phyloP scores from a whole-genome alignment of 2,113 vertebrate species.

The Maccullochella peelii region DNA sequence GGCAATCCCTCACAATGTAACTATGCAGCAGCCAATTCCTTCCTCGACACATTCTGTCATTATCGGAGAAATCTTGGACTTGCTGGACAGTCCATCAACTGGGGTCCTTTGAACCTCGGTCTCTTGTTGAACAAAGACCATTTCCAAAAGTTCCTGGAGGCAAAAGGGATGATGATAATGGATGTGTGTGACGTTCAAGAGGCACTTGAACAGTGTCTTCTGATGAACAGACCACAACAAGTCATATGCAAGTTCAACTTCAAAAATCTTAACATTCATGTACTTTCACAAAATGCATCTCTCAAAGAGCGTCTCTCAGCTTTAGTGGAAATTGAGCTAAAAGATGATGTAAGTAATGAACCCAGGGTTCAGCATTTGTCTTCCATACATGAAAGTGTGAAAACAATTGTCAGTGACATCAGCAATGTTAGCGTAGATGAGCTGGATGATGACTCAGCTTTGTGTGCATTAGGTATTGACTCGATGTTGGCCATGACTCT shows the following conservation, averaged over 20 bases:
- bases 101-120: conserved; percentile 89
- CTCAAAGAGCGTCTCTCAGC: conserved; percentile 80
- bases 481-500: conserved; percentile 88
- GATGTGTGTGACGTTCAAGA: conserved; percentile 84
- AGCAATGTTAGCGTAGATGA: conserved; percentile 69
- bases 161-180: conserved; percentile 87
- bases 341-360: conserved; percentile 29
- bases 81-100: conserved; percentile 89
- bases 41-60: conserved; percentile 88
- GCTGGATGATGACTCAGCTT: conserved; percentile 76
- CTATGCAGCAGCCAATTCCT: conserved; percentile 92
- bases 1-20: conserved; percentile 88
- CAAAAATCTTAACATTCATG: conserved; percentile 71
- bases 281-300: conserved; percentile 77
- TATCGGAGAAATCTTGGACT: conserved; percentile 88
- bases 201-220: conserved; percentile 82
- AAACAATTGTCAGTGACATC: conserved; percentile 80
- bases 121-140: conserved; percentile 83
- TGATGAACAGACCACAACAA: conserved; percentile 85
- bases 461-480: conserved; percentile 87
- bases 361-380: conserved; percentile 35
- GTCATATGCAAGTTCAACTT: conserved; percentile 87
- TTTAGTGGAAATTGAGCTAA: conserved; percentile 76
- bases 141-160: conserved; percentile 84
- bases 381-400: conserved; percentile 79